phyloP scores from a whole-genome alignment of 2,888 invertebrate species.

The Pediacus dermestoides region DNA sequence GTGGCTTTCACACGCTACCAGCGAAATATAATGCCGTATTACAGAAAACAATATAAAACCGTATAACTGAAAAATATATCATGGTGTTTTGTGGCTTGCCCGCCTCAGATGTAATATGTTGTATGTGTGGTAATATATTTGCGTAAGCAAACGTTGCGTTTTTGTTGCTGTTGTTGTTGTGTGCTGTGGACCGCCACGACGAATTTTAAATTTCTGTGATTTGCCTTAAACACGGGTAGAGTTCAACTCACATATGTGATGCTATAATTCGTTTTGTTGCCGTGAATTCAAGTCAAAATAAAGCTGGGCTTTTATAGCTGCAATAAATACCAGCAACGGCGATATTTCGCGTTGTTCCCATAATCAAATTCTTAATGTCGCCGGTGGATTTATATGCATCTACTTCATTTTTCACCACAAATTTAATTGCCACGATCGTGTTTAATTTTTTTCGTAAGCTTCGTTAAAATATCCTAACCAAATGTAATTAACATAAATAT shows the following conservation, averaged over 20 bases:
- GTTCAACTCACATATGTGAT: not conserved
- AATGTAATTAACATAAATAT: no score
- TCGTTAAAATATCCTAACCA: no score
- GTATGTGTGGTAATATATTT: slow-evolving; percentile 24
- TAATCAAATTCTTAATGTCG: slow-evolving; percentile 7
- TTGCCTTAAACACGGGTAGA: no score
- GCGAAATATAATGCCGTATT: slow-evolving; percentile 33
- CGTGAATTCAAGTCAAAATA: slow-evolving; percentile 2
- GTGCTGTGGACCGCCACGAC: slow-evolving; percentile 15
- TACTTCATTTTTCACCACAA: no score
- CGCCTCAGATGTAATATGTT: slow-evolving; percentile 23
- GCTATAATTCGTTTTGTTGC: not conserved
- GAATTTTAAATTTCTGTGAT: slow-evolving; percentile 22
- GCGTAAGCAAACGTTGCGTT: slow-evolving; percentile 10
- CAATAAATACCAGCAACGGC: not conserved
- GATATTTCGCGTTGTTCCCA: slow-evolving; percentile 4
- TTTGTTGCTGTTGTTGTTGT: no score
- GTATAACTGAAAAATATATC: slow-evolving; percentile 30
- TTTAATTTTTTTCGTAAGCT: no score
- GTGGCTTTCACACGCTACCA: slow-evolving; percentile 32
- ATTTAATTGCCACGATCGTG: no score
- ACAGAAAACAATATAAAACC: slow-evolving; percentile 32
- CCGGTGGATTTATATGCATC: no score
- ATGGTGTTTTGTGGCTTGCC: slow-evolving; percentile 23
- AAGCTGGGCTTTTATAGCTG: not conserved